Base-by-base conservation (phyloP, 2,113 vertebrate genomes). In the Halcyon malimbica region DNA sequence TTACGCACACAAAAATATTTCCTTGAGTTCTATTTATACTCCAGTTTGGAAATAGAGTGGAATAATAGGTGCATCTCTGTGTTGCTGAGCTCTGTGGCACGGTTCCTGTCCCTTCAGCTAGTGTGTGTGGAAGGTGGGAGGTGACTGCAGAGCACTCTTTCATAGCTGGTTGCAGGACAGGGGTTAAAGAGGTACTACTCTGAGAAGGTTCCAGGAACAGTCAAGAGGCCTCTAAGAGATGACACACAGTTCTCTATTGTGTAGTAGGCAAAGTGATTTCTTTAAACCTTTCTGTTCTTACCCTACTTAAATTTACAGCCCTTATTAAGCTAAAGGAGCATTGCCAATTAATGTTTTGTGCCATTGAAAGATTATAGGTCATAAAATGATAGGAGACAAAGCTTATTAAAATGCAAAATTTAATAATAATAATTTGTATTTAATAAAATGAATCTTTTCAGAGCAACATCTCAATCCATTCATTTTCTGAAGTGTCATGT, bases 401-500 rank as follows among this genome's bases (percentile, higher is more conserved):
- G 82, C 79, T 96, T 92, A 56, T 24, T 82, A 71, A 79, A 92
- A 92, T 85, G 69, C 46, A 71, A 41, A 83, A 29, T 87, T 83
- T 87, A 87, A 71, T 95, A 94, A 92, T 81, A 83, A 85, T 83
- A 81, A 71, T 87, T 82, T 79, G 44, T 89, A 82, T 79, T 95
- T 93, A 91, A 67, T 81, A 89, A 93, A 94, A 85, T 86, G 76
- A 90, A 70, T 94, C 80, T 78, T 75, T 91, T 42, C 65, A 67
- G 93, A 92, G 78, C 87, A 67, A 53, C 80, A 74, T 68, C 60
- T 96, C 83, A 90, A 84, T 97, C 91, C 77, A 59, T 96, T 97
- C 42, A 91, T 95, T 97, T 96, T 96, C 85, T 71, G 42, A 90
- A 83, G 74, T 73, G 81, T 95, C 87, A 71, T 54, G 42, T 92